A percentile compares a stretch with the other conserved stretches of the same genome.
These are phyloP conservation scores for Poecilobothrus nobilitatus DNA, from an alignment of 2,888 invertebrate genomes.

Conservation along the genomic window DNA sequence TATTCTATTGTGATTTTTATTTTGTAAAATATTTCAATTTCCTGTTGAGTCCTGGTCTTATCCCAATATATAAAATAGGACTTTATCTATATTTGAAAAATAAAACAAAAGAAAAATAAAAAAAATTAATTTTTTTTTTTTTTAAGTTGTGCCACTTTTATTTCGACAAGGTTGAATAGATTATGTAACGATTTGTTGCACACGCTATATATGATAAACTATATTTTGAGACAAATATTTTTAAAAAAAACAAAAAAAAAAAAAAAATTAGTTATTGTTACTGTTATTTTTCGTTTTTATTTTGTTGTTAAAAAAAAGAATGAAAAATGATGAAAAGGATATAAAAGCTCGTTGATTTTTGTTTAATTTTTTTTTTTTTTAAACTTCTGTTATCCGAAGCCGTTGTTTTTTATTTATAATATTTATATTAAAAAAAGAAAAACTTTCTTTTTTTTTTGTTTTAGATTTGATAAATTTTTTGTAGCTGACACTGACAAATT, in stretches of 20 bases:
- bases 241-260: not conserved
- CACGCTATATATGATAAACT: not conserved
- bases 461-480: not conserved
- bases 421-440: no score
- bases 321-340: not conserved
- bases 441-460: no score
- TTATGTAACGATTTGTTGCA: not conserved
- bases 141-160: not conserved
- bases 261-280: not conserved
- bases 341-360: not conserved
- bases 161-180: not conserved
- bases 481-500: not conserved
- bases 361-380: not conserved
- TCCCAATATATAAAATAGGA: no score
- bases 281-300: not conserved
- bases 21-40: no score
- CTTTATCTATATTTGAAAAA: no score
- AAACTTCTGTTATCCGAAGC: no score
- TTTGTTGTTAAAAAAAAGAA: not conserved
- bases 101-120: no score
- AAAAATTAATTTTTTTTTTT: no score
- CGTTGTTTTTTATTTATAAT: no score
- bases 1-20: no score
- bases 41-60: no score
- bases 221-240: not conserved